phyloP scores from a whole-genome alignment of 1,140 invertebrate genomes.

The Ephestia elutella region DNA sequence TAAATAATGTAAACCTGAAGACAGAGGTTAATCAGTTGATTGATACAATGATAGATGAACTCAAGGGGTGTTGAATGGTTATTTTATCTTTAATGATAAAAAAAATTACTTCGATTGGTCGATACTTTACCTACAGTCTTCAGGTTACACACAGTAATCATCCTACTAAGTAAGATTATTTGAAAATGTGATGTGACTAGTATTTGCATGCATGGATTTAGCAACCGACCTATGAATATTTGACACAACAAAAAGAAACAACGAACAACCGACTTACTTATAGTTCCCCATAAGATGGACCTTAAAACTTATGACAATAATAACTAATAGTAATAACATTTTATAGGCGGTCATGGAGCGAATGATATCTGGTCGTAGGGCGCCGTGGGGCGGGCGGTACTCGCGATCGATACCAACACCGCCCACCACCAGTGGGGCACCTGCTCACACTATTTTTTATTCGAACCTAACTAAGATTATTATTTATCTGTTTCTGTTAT shows the following conservation, averaged over 20 bases:
- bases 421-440: constrained; percentile 36
- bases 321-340: constrained; percentile 54
- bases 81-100: not conserved
- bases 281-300: not conserved
- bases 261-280: no score
- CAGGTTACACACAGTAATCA: no score
- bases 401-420: constrained; percentile 45
- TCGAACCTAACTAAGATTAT: not conserved
- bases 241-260: no score
- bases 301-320: constrained; percentile 35
- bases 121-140: no score
- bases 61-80: not conserved
- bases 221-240: no score
- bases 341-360: constrained; percentile 46
- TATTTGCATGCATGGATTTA: no score
- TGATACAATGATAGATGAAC: not conserved
- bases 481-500: constrained; percentile 5
- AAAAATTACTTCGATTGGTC: no score
- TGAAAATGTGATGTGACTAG: no score
- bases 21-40: constrained; percentile 1
- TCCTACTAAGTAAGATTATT: no score
- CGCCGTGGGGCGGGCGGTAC: constrained; percentile 24
- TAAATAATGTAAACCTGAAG: not conserved
- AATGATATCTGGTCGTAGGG: constrained; percentile 33
- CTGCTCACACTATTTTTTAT: constrained; percentile 22